Conservation (phyloP, 2,113 vertebrate genomes). For the Pyxicephalus adspersus region DNA sequence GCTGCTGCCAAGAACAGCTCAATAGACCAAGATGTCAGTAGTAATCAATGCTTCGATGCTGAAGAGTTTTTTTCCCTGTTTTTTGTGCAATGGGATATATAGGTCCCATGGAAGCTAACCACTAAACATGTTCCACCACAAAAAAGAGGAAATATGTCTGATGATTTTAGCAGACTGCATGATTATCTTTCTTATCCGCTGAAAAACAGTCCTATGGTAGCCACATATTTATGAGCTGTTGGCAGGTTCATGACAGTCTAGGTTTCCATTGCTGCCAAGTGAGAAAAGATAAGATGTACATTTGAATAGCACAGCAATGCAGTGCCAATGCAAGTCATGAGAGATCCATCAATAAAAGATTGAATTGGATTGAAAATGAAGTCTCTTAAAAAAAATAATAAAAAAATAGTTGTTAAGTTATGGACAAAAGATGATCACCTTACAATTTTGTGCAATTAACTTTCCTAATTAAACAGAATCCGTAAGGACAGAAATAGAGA, state of each 20-base stretch:
- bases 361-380: no score
- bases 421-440: no score
- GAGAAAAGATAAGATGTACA: conserved; percentile 37
- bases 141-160: conserved; percentile 39
- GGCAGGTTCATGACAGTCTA: conserved; percentile 33
- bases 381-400: no score
- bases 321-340: neutral
- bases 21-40: conserved; percentile 41
- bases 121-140: conserved; percentile 30
- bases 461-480: no score
- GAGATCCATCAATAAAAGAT: neutral
- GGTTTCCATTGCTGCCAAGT: conserved; percentile 13
- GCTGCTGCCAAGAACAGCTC: conserved; percentile 35
- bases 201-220: conserved; percentile 41
- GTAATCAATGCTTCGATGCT: conserved; percentile 34
- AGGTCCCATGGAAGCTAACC: conserved; percentile 48
- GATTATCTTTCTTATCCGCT: conserved; percentile 44
- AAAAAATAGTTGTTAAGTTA: no score
- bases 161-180: conserved; percentile 46
- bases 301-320: neutral
- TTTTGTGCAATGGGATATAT: conserved; percentile 35
- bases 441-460: no score
- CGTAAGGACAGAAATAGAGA: no score
- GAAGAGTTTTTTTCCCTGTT: conserved; percentile 15
- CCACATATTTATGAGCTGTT: conserved; percentile 49